Percentiles rank a stretch among this genome's conserved stretches.
These are phyloP conservation scores for Nymphalis polychloros DNA, from an alignment of 2,888 invertebrate species.

Conservation along the genomic window DNA sequence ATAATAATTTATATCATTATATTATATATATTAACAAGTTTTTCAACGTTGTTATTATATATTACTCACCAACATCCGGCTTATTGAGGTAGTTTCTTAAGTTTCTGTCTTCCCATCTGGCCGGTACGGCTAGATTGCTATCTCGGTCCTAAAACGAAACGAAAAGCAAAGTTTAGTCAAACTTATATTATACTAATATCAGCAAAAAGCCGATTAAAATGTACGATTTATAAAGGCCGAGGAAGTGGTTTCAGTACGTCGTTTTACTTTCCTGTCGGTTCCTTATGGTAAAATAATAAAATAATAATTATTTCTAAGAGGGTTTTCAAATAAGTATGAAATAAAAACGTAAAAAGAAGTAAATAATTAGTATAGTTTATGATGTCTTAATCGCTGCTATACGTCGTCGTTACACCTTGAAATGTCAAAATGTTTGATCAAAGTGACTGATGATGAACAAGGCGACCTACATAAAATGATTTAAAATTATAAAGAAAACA, in stretches of 20 bases:
- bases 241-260: no score
- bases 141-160: constrained; percentile 79
- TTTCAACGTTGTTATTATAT: no score
- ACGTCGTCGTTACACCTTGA: constrained; percentile 37
- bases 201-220: no score
- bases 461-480: constrained; percentile 27
- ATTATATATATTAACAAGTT: no score
- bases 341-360: not conserved
- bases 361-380: constrained; percentile 26
- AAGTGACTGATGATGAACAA: constrained; percentile 38
- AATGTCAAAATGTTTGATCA: constrained; percentile 45
- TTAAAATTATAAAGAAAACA: not conserved
- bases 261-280: no score
- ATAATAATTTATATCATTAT: no score
- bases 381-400: constrained; percentile 14
- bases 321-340: not conserved
- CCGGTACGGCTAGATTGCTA: constrained; percentile 85
- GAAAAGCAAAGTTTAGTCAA: not conserved
- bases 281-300: no score
- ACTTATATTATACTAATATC: no score
- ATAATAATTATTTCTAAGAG: not conserved
- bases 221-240: no score
- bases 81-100: constrained; percentile 84
- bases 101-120: constrained; percentile 84
- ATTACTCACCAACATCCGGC: constrained; percentile 73